Evolutionary conservation across 2,113 vertebrate genomes (phyloP).

Genomic region (Eretmochelys imbricata): DNA sequence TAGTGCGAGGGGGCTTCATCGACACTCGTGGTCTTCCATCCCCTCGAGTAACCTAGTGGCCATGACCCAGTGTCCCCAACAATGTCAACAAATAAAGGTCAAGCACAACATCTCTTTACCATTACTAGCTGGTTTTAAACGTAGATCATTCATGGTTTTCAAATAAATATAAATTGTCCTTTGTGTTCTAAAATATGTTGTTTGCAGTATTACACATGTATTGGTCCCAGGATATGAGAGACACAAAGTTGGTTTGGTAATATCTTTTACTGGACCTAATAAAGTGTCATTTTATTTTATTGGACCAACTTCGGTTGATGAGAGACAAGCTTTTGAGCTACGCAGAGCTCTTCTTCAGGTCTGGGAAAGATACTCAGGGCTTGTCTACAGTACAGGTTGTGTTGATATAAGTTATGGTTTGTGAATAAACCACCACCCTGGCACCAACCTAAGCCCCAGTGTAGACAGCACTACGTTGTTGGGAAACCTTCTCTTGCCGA

Average conservation of each 20-base stretch:
- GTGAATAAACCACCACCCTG: no score
- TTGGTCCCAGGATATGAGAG: not conserved
- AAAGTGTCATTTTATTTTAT: not conserved
- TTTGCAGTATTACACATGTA: not conserved
- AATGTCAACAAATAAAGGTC: not conserved
- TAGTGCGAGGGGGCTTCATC: no score
- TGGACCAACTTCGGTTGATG: not conserved
- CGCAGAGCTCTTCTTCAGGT: no score
- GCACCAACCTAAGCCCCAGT: no score
- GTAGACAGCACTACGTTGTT: no score
- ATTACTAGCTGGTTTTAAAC: not conserved
- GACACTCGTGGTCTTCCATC: no score
- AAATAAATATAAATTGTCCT: not conserved
- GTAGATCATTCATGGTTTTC: not conserved
- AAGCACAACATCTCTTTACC: not conserved
- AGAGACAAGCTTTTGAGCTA: not conserved
- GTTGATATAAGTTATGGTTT: no score
- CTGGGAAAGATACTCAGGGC: not conserved
- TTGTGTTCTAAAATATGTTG: not conserved
- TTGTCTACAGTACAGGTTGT: no score
- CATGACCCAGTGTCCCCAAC: no score
- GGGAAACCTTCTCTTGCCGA: no score
- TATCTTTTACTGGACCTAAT: not conserved
- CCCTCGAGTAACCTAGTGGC: no score
- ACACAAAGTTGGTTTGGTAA: not conserved